Percentiles rank a stretch among this genome's conserved stretches.
These are phyloP conservation scores for Slavum lentiscoides DNA, from an alignment of 2,888 invertebrate species.

Conservation along the genomic window DNA sequence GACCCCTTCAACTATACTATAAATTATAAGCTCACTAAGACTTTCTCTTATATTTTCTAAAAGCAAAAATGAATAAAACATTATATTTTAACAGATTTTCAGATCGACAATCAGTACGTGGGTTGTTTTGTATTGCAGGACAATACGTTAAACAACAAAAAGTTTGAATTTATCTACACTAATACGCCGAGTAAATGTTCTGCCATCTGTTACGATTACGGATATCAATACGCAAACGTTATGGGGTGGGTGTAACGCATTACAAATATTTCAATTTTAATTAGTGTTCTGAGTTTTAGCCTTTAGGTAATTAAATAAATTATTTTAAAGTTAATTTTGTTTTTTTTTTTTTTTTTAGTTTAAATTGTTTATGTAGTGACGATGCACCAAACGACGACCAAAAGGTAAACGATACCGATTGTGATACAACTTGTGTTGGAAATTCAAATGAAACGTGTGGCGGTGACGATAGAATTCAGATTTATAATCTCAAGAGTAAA, in stretches of 20 bases:
- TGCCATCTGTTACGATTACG: conserved; percentile 43
- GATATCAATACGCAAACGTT: conserved; percentile 53
- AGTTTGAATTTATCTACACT: conserved; percentile 39
- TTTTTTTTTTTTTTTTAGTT: conserved; percentile 15
- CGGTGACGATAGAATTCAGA: conserved; percentile 30
- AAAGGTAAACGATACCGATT: conserved; percentile 26
- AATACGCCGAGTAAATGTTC: conserved; percentile 51
- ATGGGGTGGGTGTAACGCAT: conserved; percentile 8
- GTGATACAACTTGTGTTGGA: conserved; percentile 38
- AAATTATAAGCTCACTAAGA: too few species aligned
- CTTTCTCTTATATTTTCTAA: too few species aligned
- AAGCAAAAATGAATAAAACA: neutral
- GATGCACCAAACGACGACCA: neutral
- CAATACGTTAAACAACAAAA: conserved; percentile 29
- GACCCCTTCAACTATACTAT: too few species aligned
- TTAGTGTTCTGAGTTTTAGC: too few species aligned
- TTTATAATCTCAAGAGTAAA: conserved; percentile 29
- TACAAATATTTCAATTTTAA: too few species aligned
- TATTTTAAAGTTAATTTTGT: neutral
- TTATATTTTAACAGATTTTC: conserved; percentile 13
- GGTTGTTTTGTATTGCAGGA: conserved; percentile 52
- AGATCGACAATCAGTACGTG: neutral
- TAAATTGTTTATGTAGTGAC: conserved; percentile 49
- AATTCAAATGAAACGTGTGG: conserved; percentile 46
- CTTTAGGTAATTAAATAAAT: too few species aligned